A percentile compares a stretch with the other conserved stretches of the same genome.
Conservation (phyloP, 1,140 invertebrate species). For the Mycetomoellerius zeteki region DNA sequence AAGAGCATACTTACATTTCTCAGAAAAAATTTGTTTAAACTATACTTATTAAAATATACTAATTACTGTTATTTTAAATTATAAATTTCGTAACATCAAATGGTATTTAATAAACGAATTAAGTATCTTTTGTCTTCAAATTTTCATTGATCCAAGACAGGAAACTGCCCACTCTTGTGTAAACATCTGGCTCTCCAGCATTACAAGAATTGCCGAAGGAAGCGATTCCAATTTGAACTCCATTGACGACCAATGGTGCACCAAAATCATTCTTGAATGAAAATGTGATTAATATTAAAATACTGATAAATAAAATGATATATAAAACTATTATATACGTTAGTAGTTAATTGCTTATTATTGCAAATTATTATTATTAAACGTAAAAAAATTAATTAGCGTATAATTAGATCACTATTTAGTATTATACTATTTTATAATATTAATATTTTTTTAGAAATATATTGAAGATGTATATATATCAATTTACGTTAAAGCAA, state of each 20-base stretch:
- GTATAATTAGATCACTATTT: neutral
- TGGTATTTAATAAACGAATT: too few species aligned
- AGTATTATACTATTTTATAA: neutral
- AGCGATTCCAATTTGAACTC: constrained; percentile 87
- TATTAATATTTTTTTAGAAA: neutral
- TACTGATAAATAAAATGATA: too few species aligned
- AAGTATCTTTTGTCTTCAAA: too few species aligned
- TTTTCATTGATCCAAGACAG: constrained; percentile 79
- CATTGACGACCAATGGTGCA: constrained; percentile 83
- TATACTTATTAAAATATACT: too few species aligned
- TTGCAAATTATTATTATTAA: neutral
- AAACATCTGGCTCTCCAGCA: constrained; percentile 87
- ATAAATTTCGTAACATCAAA: too few species aligned
- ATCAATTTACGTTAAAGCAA: neutral
- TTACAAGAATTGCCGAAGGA: constrained; percentile 89
- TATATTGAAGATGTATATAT: neutral
- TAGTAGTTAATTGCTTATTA: neutral
- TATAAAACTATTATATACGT: neutral
- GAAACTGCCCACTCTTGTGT: constrained; percentile 85
- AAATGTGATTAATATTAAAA: neutral
- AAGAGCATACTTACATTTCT: too few species aligned
- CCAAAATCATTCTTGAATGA: constrained; percentile 79
- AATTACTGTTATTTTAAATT: too few species aligned
- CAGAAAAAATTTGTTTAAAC: too few species aligned
- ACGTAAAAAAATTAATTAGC: neutral